A percentile compares a stretch with the other conserved stretches of the same genome.
Evolutionary conservation across 2,797 vertebrate species (phyloP).

Genomic region (Lutjanus argentimaculatus): DNA sequence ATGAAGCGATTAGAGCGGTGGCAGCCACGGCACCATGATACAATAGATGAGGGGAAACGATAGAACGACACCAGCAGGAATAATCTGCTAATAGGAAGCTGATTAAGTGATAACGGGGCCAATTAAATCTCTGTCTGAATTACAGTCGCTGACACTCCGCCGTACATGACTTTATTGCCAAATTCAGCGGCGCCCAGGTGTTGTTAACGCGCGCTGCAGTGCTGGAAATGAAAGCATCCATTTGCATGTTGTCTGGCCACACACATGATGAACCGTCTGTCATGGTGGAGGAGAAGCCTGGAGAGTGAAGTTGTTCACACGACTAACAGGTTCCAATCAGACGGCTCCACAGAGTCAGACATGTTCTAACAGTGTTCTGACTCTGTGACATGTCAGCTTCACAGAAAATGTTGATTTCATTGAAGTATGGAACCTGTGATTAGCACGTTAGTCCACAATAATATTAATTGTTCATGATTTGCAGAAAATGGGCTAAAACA

Average conservation of each 20-base stretch:
- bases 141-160: conserved; percentile 15
- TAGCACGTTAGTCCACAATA: background rate
- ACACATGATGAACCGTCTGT: background rate
- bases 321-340: background rate
- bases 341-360: background rate
- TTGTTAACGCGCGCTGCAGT: background rate
- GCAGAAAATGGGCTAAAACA: background rate
- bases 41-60: conserved; percentile 64
- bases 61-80: conserved; percentile 73
- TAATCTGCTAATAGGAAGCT: conserved; percentile 74
- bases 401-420: background rate
- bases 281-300: background rate
- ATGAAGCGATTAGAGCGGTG: conserved; percentile 56
- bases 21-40: conserved; percentile 43
- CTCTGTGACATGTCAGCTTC: background rate
- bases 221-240: conserved; percentile 25
- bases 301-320: background rate
- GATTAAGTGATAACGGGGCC: conserved; percentile 77
- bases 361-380: background rate
- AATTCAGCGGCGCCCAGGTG: conserved; percentile 16
- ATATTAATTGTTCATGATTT: background rate
- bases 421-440: background rate
- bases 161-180: background rate
- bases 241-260: conserved; percentile 31
- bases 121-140: conserved; percentile 72